Base-by-base conservation (phyloP, 2,888 invertebrate species). In the Nephrocerus scutellatus region DNA sequence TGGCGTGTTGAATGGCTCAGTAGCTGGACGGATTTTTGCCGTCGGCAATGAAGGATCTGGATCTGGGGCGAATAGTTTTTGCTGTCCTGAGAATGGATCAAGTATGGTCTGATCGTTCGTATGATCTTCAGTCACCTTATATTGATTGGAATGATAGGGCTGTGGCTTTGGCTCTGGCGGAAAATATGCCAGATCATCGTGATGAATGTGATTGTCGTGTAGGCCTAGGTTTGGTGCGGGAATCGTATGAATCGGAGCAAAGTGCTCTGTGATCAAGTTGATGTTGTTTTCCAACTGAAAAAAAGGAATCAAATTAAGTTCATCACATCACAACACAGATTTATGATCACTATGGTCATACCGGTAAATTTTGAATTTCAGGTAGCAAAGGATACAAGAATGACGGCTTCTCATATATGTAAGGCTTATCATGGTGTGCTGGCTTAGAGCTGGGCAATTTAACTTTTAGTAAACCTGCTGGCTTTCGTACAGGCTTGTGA, bases 241-340 rank as follows among this genome's bases (percentile, higher is more conserved):
- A 49, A 88, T 85, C 8, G 87, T 86, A 66, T 86, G 86, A 59
- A 88, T 87, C 3, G 86, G 86, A 52, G 84, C 84, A 59, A 76
- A 90, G 72, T 90, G 89, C 72, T 88, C 87, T 54, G 89, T 88
- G 74, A 91, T 87, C 78, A 59, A 62, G 41, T 56, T 57, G 28
- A 50, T 52, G 39, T 63, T 59, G 37, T 56, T 49, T 35, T 64
- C 61, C 49, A 60, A 50, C 62, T 66, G 50, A 37, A 52, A 51
- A 45, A 37, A 12, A 39, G 39, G 34, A 19, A 42, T 14, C 30
- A 36, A 33, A 2, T 28, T 36, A 16, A 5, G 20, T 9, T 5
- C 15, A 32, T 19, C n/a, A 12, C 6, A 19, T 19, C 12, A 6
- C 10, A 6, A 30, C 14, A 6, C 15, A 30, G 12, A 30, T 13